phyloP scores from a whole-genome alignment of 2,888 invertebrate genomes.

The Orthonychiurus folsomi region DNA sequence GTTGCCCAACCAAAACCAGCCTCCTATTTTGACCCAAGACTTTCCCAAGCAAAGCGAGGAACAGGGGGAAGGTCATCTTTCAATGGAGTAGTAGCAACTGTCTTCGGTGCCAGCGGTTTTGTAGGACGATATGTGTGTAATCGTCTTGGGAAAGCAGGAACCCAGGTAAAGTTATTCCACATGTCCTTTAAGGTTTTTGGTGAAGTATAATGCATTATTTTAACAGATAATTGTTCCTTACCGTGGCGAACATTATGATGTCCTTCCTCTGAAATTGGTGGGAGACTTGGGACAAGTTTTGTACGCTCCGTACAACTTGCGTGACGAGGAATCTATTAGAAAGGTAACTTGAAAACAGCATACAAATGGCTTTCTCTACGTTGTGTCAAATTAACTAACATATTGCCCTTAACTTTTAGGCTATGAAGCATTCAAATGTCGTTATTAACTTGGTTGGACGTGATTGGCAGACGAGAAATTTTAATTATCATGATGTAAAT shows the following conservation, averaged over 20 bases:
- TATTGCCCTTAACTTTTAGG: conserved; percentile 41
- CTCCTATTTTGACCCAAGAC: conserved; percentile 28
- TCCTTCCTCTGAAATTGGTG: conserved; percentile 65
- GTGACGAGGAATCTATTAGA: conserved; percentile 75
- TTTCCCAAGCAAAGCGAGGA: conserved; percentile 59
- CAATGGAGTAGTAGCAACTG: conserved; percentile 95
- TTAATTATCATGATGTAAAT: conserved; percentile 74
- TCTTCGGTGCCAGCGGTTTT: conserved; percentile 87
- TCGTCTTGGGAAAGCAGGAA: conserved; percentile 75
- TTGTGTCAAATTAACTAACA: background rate
- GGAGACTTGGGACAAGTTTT: conserved; percentile 95
- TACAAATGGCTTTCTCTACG: background rate
- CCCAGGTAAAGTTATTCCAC: conserved; percentile 54
- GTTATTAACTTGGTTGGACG: conserved; percentile 90
- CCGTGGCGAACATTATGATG: conserved; percentile 73
- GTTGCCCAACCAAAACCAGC: conserved; percentile 14
- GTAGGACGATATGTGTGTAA: conserved; percentile 81
- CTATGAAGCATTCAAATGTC: conserved; percentile 89
- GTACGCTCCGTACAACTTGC: conserved; percentile 73
- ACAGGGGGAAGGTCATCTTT: conserved; percentile 92
- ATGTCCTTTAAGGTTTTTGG: conserved; percentile 5
- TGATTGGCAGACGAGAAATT: conserved; percentile 87
- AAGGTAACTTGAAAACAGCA: conserved; percentile 46
- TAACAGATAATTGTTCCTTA: conserved; percentile 90
- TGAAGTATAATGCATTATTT: conserved; percentile 36